phyloP scores from a whole-genome alignment of 2,888 invertebrate species.

The Volucella inflata region DNA sequence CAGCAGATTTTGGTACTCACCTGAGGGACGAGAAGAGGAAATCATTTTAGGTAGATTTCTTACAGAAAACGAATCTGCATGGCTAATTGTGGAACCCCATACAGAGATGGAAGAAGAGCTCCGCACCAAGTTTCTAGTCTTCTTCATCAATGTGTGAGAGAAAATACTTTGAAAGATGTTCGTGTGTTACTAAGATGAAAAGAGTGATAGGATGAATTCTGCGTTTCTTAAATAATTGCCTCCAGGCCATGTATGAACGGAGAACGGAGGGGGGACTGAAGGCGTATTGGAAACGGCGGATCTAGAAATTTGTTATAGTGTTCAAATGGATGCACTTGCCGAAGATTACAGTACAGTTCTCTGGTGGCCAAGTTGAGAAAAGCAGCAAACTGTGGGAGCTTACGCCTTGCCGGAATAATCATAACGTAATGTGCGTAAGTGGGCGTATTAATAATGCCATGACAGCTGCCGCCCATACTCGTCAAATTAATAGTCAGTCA shows the following conservation, averaged over 20 bases:
- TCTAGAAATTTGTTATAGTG: neutral
- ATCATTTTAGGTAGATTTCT: constrained; percentile 6
- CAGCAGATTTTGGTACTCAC: constrained; percentile 14
- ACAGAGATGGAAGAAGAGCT: neutral
- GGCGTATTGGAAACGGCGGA: neutral
- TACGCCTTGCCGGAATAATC: neutral
- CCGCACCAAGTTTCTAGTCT: neutral
- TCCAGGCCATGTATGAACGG: neutral
- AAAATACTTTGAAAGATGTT: neutral
- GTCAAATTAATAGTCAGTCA: too few relatives aligned
- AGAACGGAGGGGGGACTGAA: neutral
- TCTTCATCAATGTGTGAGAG: neutral
- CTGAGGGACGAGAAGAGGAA: neutral
- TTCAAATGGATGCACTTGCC: neutral
- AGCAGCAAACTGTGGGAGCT: neutral
- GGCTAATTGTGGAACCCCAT: neutral
- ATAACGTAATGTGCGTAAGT: neutral
- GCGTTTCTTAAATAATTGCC: neutral
- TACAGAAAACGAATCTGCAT: neutral
- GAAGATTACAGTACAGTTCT: neutral
- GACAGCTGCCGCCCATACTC: too few relatives aligned
- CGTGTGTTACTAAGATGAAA: neutral
- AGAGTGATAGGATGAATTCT: neutral
- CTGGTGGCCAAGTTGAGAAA: neutral
- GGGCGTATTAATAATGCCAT: neutral